A percentile compares a stretch with the other conserved stretches of the same genome.
phyloP scores from a whole-genome alignment of 2,797 vertebrate genomes.

The Brotogeris chrysoptera region DNA sequence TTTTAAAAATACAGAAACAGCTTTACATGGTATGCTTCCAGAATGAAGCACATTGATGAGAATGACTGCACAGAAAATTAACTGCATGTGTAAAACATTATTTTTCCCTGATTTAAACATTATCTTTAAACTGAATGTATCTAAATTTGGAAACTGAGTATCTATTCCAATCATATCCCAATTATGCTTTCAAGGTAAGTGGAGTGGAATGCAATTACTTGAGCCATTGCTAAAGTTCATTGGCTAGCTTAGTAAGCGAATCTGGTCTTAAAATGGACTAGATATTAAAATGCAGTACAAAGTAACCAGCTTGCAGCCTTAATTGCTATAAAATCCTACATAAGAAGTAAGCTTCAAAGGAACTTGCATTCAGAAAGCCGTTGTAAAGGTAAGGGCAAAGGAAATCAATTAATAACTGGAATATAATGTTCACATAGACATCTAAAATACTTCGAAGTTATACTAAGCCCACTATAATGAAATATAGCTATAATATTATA shows the following conservation, averaged over 20 bases:
- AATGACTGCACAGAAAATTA: neutral
- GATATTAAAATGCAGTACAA: neutral
- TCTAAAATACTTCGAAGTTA: neutral
- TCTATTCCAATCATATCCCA: neutral
- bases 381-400: neutral
- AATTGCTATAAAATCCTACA: neutral
- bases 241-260: neutral
- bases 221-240: neutral
- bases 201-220: neutral
- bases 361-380: neutral
- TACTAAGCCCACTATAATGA: neutral
- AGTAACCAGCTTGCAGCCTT: neutral
- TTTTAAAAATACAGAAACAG: neutral
- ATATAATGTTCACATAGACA: neutral
- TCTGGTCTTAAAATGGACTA: neutral
- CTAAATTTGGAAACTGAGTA: neutral
- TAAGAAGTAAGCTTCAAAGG: neutral
- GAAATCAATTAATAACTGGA: neutral
- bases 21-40: neutral
- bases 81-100: neutral
- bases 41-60: no score
- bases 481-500: neutral
- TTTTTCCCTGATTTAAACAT: neutral
- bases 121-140: neutral
- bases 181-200: neutral